Evolutionary conservation across 2,797 vertebrate species (phyloP), one percentile per base, ranked within the genome.

Genomic region (Clarias platycephalus): DNA sequence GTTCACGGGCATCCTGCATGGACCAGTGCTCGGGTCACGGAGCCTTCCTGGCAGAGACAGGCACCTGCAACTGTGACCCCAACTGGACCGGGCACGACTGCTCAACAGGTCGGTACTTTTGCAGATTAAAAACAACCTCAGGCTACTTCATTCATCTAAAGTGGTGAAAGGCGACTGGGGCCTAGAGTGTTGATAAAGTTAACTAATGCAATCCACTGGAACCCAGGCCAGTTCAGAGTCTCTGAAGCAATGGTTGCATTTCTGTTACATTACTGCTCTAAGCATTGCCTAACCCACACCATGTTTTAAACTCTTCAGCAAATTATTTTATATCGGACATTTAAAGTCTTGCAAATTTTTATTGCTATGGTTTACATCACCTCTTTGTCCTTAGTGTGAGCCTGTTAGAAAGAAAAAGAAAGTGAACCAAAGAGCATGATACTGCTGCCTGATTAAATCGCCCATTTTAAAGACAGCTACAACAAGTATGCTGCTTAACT

Each of bases 11-110:
- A 79, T 98, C 98, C 12, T 99, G 98, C 91, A 94, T 97, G 95
- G 97, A 99, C 92, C 98, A 98, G 83, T 99, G 98, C 90, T 99
- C 98, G 0, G 98, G 98, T 86, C 98, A 99, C 0, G 98, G 98
- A 24, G 96, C 96, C 49, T 98, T 97, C 89, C 94, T 97, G 86
- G 92, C 96, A 0, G 98, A 99, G 34, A 94, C 95, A 0, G 97
- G 96, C 6, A 96, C 96, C 89, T 99, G 98, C 93, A 97, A 93
- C 93, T 99, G 98, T 12, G 98, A 99, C 91, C 96, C 97, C 88
- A 97, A 95, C 93, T 99, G 98, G 98, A 98, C 97, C 0, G 97
- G 98, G 85, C 96, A 97, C 0, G 97, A 98, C 92, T 99, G 98
- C 90, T 96, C 97, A 4, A 96, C 97, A 2, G 98, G 98, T 99